A percentile compares a stretch with the other conserved stretches of the same genome.
These are phyloP conservation scores for Theristicus caerulescens DNA, from an alignment of 2,113 vertebrate genomes.

Conservation along the genomic window DNA sequence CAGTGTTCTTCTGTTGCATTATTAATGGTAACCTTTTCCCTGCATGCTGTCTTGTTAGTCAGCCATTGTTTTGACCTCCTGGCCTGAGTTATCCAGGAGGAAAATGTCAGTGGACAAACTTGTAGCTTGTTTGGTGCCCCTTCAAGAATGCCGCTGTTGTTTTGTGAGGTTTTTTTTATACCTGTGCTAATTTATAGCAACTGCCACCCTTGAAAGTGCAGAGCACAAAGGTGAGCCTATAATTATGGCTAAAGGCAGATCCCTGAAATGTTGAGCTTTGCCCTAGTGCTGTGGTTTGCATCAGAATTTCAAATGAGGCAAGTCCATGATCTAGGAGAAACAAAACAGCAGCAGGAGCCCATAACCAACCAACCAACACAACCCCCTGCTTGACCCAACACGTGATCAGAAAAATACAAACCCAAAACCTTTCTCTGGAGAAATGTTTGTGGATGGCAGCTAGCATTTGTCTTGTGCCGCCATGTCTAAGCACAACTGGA, in stretches of 20 bases:
- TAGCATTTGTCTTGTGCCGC: neutral
- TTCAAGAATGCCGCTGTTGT: conserved; percentile 13
- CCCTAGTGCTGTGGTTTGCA: neutral
- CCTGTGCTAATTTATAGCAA: conserved; percentile 47
- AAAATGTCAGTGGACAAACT: conserved; percentile 36
- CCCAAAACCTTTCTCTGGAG: neutral
- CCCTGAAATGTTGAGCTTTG: neutral
- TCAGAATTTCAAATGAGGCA: neutral
- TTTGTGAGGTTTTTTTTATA: neutral
- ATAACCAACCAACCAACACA: neutral
- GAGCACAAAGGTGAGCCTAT: conserved; percentile 24
- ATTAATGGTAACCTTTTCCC: conserved; percentile 61
- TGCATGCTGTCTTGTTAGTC: conserved; percentile 43
- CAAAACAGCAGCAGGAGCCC: neutral
- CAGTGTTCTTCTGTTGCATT: conserved; percentile 47
- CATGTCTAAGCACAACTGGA: neutral
- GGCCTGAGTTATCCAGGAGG: conserved; percentile 15
- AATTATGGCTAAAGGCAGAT: conserved; percentile 20
- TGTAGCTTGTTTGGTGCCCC: neutral
- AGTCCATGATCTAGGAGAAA: neutral
- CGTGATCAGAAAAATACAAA: neutral
- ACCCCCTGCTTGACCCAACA: neutral
- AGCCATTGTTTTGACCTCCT: conserved; percentile 36
- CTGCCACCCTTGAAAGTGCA: neutral
- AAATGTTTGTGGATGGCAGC: neutral